Percentiles rank a stretch among this genome's conserved stretches.
Evolutionary conservation across 2,888 invertebrate species (phyloP).

Genomic region (Mamestra brassicae): DNA sequence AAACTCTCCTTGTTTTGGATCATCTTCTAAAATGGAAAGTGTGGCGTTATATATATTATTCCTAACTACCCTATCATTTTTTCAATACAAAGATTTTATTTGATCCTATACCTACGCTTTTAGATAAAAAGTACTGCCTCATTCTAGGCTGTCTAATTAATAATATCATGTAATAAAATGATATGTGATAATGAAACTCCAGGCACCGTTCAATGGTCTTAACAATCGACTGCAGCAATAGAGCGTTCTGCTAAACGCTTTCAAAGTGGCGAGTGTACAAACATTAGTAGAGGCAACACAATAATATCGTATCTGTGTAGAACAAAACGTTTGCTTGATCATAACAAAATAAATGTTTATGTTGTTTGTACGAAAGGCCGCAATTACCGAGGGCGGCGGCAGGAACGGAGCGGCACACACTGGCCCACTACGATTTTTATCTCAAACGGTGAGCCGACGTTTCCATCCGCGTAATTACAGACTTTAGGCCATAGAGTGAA

Average conservation of each 20-base stretch:
- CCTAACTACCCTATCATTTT: no score
- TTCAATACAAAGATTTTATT: no score
- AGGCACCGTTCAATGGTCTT: neutral
- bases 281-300: conserved; percentile 54
- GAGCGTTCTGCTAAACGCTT: conserved; percentile 15
- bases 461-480: conserved; percentile 89
- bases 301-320: conserved; percentile 61
- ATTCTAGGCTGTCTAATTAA: neutral
- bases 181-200: neutral
- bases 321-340: conserved; percentile 69
- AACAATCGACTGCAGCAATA: neutral
- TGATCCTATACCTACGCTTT: no score
- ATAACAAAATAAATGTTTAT: conserved; percentile 86
- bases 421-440: conserved; percentile 84
- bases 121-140: no score
- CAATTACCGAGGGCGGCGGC: conserved; percentile 78
- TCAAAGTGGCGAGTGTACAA: conserved; percentile 21
- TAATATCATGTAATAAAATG: neutral
- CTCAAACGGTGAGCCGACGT: conserved; percentile 89
- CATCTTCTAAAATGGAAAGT: no score
- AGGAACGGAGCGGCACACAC: conserved; percentile 66
- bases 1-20: no score
- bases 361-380: conserved; percentile 81
- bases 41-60: no score
- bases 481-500: conserved; percentile 89